Evolutionary conservation across 2,888 invertebrate genomes (phyloP).

Genomic region (Merodon equestris): DNA sequence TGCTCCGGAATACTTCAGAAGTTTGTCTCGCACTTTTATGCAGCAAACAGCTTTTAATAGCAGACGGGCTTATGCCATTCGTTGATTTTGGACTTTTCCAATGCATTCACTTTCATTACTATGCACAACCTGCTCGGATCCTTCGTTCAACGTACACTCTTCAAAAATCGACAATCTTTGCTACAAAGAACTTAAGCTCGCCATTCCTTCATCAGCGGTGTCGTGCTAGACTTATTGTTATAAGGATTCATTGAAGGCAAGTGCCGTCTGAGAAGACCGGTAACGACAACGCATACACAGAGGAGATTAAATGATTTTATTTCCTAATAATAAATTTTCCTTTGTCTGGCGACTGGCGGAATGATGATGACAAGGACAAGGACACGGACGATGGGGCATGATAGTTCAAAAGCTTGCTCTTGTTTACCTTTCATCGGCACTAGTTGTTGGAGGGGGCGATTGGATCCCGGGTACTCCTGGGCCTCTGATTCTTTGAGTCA

Average conservation of each 20-base stretch:
- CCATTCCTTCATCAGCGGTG: too few relatives aligned
- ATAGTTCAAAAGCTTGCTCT: conserved; percentile 59
- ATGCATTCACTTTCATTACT: conserved; percentile 60
- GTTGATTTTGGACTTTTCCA: conserved; percentile 42
- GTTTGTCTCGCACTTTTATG: neutral
- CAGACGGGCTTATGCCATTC: conserved; percentile 3
- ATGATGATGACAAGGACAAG: conserved; percentile 25
- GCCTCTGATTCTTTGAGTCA: conserved; percentile 31
- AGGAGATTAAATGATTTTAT: conserved; percentile 65
- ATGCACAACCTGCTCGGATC: conserved; percentile 8
- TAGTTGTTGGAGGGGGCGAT: conserved; percentile 6
- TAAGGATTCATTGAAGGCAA: neutral
- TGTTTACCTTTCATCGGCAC: conserved; percentile 59
- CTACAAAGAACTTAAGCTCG: too few relatives aligned
- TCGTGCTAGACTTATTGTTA: too few relatives aligned
- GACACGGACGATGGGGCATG: conserved; percentile 1
- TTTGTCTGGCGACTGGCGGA: conserved; percentile 48
- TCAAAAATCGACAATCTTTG: too few relatives aligned
- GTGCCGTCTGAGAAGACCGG: neutral
- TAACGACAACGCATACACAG: conserved; percentile 32
- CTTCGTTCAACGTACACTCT: too few relatives aligned
- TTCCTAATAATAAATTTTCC: conserved; percentile 63
- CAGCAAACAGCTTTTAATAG: neutral
- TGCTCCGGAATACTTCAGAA: neutral
- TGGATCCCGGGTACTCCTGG: neutral